Percentiles rank a stretch among this genome's conserved stretches.
phyloP scores from a whole-genome alignment of 1,140 invertebrate genomes.

The Diachasmimorpha longicaudata region DNA sequence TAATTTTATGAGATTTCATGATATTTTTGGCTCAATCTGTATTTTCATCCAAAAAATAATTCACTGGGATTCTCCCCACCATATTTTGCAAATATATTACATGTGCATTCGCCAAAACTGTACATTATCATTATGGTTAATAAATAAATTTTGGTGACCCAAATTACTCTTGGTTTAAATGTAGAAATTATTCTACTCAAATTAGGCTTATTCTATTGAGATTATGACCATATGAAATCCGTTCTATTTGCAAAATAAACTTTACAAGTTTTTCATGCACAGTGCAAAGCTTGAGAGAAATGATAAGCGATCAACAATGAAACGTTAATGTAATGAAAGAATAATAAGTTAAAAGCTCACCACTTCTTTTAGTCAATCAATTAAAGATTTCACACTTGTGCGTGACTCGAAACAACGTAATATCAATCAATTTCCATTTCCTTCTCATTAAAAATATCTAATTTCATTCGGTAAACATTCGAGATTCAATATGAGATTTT shows the following conservation, averaged over 20 bases:
- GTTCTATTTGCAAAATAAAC: not conserved
- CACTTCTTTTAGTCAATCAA: not conserved
- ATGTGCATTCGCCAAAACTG: not conserved
- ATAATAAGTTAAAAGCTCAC: not conserved
- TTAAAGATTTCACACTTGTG: not conserved
- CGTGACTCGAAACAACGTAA: not conserved
- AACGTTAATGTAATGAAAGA: not conserved
- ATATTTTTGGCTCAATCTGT: not conserved
- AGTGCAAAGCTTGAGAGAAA: not conserved
- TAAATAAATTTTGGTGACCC: not conserved
- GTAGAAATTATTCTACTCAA: not conserved
- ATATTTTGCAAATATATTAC: not conserved
- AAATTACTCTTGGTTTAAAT: not conserved
- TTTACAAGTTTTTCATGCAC: not conserved
- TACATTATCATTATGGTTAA: not conserved
- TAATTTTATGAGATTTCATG: not conserved
- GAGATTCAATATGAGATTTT: slow-evolving; percentile 5
- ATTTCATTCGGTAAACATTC: not conserved
- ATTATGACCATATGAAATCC: not conserved
- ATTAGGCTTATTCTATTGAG: too few relatives aligned
- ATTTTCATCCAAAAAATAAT: not conserved
- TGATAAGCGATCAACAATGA: not conserved
- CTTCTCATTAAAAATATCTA: not conserved
- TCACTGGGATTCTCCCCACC: not conserved
- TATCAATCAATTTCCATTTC: not conserved